Conservation (phyloP, 2,797 vertebrate species). For the Coccyzus lansbergi region DNA sequence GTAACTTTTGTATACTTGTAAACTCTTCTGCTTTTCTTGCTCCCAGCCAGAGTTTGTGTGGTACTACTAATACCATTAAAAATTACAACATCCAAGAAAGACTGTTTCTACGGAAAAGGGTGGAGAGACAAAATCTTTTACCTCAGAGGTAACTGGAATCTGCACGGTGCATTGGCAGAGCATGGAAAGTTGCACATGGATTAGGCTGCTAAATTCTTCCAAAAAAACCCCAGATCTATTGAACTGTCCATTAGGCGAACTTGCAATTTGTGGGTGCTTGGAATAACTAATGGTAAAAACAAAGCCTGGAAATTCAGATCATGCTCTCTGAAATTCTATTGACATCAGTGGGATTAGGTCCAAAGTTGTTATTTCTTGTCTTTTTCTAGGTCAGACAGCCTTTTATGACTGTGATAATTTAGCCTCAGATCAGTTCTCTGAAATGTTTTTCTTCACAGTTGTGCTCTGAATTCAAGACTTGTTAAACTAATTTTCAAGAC, state of each 20-base stretch:
- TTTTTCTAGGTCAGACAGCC: not conserved
- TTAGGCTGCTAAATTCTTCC: not conserved
- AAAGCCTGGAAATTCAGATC: not conserved
- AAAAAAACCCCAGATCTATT: not conserved
- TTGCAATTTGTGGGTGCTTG: not conserved
- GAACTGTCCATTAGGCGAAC: not conserved
- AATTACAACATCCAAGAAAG: not conserved
- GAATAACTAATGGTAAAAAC: not conserved
- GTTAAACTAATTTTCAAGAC: slow-evolving; percentile 16
- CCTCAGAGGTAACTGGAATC: not conserved
- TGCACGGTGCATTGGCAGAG: not conserved
- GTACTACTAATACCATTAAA: not conserved
- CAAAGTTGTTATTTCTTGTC: not conserved
- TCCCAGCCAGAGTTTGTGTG: not conserved
- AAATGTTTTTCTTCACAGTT: slow-evolving; percentile 2
- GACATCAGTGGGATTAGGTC: not conserved
- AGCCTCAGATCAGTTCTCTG: not conserved
- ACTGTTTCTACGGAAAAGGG: not conserved
- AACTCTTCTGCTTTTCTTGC: not conserved
- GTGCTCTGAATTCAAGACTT: not conserved
- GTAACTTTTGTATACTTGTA: not conserved
- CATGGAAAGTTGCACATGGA: not conserved
- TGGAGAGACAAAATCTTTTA: not conserved
- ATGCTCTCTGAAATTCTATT: not conserved
- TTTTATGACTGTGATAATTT: not conserved